These are phyloP conservation scores for Heteractis magnifica DNA, from an alignment of 92 coral and sea anemone species.

Conservation along the genomic window DNA sequence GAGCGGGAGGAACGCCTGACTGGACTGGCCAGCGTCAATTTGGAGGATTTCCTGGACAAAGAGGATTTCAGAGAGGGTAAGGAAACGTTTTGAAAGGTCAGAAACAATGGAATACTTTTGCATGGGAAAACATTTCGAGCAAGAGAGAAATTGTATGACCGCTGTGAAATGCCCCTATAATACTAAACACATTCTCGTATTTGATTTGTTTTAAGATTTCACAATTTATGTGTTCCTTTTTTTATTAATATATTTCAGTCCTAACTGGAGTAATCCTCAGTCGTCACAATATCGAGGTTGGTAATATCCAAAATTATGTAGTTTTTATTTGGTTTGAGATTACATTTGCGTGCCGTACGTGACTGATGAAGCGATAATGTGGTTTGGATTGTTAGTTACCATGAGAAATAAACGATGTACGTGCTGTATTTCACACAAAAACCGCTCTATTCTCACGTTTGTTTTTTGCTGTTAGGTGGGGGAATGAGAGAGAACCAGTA, in stretches of 20 bases:
- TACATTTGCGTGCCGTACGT: too few species aligned
- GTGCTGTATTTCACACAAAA: too few species aligned
- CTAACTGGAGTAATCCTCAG: constrained; percentile 72
- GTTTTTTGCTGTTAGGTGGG: constrained; percentile 40
- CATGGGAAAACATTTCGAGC: background rate
- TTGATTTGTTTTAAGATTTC: background rate
- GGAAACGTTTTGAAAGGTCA: background rate
- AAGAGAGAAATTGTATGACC: too few species aligned
- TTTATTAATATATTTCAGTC: constrained; percentile 42
- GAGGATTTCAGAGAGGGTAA: constrained; percentile 95
- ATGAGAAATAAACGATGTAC: too few species aligned
- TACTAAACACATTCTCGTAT: background rate
- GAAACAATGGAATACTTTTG: background rate
- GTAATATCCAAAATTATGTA: background rate
- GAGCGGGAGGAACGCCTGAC: constrained; percentile 59
- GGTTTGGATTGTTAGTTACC: too few species aligned
- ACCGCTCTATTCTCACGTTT: too few species aligned
- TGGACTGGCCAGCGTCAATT: constrained; percentile 89
- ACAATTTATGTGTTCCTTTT: background rate
- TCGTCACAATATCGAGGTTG: constrained; percentile 76
- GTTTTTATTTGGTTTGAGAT: too few species aligned
- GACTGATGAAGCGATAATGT: too few species aligned
- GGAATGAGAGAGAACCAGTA: constrained; percentile 76
- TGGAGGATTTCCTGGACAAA: constrained; percentile 89
- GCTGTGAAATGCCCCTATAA: too few species aligned